Evolutionary conservation across 2,113 vertebrate species (phyloP).

Genomic region (Larimichthys crocea): DNA sequence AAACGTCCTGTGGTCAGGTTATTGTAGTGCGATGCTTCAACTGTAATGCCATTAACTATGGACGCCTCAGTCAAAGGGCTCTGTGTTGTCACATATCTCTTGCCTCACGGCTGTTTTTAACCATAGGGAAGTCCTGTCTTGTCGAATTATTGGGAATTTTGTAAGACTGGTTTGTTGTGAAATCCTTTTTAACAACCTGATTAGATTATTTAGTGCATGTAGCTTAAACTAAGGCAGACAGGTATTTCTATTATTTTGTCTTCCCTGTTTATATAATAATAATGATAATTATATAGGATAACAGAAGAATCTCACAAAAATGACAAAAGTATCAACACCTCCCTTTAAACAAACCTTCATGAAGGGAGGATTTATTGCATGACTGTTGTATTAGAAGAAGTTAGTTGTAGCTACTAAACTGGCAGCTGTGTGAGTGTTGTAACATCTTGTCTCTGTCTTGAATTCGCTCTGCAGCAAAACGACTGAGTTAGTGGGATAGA

Average conservation of each 20-base stretch:
- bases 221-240: neutral
- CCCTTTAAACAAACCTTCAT: neutral
- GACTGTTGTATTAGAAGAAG: neutral
- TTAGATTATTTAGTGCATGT: neutral
- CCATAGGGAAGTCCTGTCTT: neutral
- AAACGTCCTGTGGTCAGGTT: neutral
- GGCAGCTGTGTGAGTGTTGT: neutral
- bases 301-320: neutral
- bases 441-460: neutral
- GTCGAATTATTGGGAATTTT: neutral
- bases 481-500: neutral
- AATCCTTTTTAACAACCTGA: conserved; percentile 7
- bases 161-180: neutral
- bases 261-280: too few relatives aligned
- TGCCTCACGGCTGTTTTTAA: neutral
- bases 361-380: neutral
- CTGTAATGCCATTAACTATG: neutral
- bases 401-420: neutral
- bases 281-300: too few relatives aligned
- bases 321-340: neutral
- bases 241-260: too few relatives aligned
- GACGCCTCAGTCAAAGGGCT: neutral
- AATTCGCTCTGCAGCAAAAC: neutral
- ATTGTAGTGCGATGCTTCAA: neutral
- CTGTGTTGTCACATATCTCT: neutral